Conservation (phyloP, 2,113 vertebrate species). For the Passer domesticus region DNA sequence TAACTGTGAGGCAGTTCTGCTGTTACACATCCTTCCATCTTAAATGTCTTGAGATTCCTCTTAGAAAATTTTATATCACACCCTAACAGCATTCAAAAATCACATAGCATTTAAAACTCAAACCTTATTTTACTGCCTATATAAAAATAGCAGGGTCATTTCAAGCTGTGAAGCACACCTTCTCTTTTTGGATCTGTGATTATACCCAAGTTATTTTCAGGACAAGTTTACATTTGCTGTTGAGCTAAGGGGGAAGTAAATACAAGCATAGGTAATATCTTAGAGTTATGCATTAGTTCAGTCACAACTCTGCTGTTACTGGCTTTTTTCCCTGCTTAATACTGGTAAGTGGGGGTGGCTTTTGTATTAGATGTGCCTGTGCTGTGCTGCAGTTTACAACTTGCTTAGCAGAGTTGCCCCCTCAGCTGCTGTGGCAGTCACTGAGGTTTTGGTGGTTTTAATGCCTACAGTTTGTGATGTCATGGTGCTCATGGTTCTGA, state of each 20-base stretch:
- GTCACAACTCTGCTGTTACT: not conserved
- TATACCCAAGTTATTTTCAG: not conserved
- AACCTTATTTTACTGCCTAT: not conserved
- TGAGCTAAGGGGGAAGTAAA: not conserved
- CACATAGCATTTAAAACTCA: not conserved
- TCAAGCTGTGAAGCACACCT: not conserved
- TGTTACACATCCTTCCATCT: not conserved
- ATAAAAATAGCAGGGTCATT: not conserved
- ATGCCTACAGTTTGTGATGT: not conserved
- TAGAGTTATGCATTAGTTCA: not conserved
- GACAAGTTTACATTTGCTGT: not conserved
- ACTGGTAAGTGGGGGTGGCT: not conserved
- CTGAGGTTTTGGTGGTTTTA: not conserved
- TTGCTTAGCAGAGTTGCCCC: not conserved
- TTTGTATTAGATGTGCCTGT: not conserved
- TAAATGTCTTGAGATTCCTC: not conserved
- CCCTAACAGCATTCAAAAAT: not conserved
- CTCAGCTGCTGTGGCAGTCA: not conserved
- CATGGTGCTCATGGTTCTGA: not conserved
- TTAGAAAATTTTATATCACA: not conserved
- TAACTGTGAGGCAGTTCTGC: not conserved
- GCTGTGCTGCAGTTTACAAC: not conserved
- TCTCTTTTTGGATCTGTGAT: not conserved
- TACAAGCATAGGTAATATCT: rapidly evolving
- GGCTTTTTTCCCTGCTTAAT: not conserved